A percentile compares a stretch with the other conserved stretches of the same genome.
These are phyloP conservation scores for Pediacus dermestoides DNA, from an alignment of 2,888 invertebrate species.

Conservation along the genomic window DNA sequence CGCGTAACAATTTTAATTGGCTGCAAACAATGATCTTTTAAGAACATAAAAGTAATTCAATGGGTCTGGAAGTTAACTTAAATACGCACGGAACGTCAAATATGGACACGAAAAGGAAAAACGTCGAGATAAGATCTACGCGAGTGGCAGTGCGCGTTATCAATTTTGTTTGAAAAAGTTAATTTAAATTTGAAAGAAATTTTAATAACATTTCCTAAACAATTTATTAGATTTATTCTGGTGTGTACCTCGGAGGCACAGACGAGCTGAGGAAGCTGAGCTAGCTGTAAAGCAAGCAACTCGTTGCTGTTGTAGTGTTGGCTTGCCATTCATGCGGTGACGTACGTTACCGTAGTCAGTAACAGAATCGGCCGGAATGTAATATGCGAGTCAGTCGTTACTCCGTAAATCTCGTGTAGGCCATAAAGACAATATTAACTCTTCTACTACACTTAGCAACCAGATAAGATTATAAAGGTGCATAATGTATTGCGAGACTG, in stretches of 20 bases:
- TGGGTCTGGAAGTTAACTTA: conserved; percentile 5
- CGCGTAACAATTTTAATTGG: conserved; percentile 47
- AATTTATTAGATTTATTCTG: conserved; percentile 25
- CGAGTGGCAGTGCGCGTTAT: conserved; percentile 19
- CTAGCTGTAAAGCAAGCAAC: too few species aligned
- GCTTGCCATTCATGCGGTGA: too few species aligned
- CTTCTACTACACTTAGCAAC: conserved; percentile 32
- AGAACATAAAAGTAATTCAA: conserved; percentile 28
- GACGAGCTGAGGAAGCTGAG: too few species aligned
- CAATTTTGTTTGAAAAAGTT: conserved; percentile 30
- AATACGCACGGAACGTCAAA: conserved; percentile 19
- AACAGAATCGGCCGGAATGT: conserved; percentile 41
- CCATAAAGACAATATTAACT: conserved; percentile 49
- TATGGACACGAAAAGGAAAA: conserved; percentile 19
- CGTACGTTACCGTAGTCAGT: too few species aligned
- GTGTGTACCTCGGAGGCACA: conserved; percentile 23
- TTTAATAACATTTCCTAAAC: conserved; percentile 33
- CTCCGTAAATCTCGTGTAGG: conserved; percentile 46
- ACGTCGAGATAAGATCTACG: conserved; percentile 18
- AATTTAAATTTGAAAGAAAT: conserved; percentile 38
- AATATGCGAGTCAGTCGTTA: conserved; percentile 46
- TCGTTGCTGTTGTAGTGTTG: too few species aligned
- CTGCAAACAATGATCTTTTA: conserved; percentile 41
- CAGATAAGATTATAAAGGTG: conserved; percentile 39
- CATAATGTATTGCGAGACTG: conserved; percentile 35